Conservation (phyloP, 2,888 invertebrate genomes). For the Ormyrus rosae region DNA sequence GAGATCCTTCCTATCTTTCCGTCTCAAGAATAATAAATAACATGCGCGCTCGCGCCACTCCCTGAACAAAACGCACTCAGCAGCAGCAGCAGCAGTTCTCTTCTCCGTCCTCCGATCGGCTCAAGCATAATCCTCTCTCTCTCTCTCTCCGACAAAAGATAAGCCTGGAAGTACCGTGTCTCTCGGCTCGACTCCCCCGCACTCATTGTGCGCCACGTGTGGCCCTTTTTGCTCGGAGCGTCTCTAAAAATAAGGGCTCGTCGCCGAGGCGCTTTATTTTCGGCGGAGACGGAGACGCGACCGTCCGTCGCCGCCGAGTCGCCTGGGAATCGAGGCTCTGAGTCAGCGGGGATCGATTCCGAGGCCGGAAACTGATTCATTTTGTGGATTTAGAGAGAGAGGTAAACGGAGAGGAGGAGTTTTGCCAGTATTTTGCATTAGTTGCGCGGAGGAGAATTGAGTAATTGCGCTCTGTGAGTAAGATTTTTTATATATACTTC, state of each 20-base stretch:
- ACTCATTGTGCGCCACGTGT: background rate
- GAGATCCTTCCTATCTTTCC: too few species aligned
- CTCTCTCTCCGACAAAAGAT: background rate
- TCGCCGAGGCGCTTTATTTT: constrained; percentile 19
- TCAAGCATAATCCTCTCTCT: background rate
- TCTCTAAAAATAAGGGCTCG: constrained; percentile 46
- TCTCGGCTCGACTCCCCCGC: background rate
- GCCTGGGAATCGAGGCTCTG: constrained; percentile 18
- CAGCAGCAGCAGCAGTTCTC: too few species aligned
- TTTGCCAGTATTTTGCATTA: too few species aligned
- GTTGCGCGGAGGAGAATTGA: too few species aligned
- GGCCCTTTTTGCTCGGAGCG: background rate
- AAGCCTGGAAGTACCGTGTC: background rate
- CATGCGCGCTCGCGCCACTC: too few species aligned
- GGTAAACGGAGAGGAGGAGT: too few species aligned
- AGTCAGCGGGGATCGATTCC: constrained; percentile 29
- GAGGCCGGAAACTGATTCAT: constrained; percentile 49
- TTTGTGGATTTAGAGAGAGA: background rate
- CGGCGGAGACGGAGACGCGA: background rate
- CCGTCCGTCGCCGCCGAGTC: background rate
- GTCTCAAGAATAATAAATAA: too few species aligned
- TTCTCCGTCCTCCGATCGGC: too few species aligned
- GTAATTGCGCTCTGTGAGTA: too few species aligned
- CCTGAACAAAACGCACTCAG: too few species aligned
- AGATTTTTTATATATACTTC: too few species aligned